Evolutionary conservation across 53 echinoderm and acorn worm genomes (phyloP).

Genomic region (Echinometra lucunter): DNA sequence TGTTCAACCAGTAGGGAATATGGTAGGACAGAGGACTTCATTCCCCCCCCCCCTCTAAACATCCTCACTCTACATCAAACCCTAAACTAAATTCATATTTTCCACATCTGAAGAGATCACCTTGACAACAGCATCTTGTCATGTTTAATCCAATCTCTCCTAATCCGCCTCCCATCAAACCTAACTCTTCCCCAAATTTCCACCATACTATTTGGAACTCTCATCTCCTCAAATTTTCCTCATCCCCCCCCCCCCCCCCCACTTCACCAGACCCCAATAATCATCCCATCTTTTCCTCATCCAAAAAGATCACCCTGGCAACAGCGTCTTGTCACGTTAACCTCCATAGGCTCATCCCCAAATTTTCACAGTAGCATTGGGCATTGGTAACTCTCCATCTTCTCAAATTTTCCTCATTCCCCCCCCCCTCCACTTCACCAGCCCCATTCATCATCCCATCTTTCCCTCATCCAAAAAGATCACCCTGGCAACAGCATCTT

Average conservation of each 20-base stretch:
- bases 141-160: too few species aligned
- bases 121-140: background rate
- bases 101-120: background rate
- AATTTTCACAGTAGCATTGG: too few species aligned
- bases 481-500: conserved; percentile 57
- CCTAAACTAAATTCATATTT: too few species aligned
- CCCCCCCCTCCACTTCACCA: background rate
- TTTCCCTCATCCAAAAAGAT: conserved; percentile 7
- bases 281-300: background rate
- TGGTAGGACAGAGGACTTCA: too few species aligned
- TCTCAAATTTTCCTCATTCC: background rate
- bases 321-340: background rate
- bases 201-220: too few species aligned
- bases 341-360: too few species aligned
- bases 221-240: too few species aligned
- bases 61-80: too few species aligned
- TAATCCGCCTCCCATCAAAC: background rate
- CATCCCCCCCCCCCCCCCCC: too few species aligned
- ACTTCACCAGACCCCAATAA: background rate
- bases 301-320: background rate
- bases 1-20: too few species aligned
- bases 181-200: too few species aligned
- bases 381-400: background rate
- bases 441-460: background rate
- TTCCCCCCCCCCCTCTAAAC: too few species aligned